Conservation (phyloP, 2,113 vertebrate genomes). For the Leptosomus discolor region DNA sequence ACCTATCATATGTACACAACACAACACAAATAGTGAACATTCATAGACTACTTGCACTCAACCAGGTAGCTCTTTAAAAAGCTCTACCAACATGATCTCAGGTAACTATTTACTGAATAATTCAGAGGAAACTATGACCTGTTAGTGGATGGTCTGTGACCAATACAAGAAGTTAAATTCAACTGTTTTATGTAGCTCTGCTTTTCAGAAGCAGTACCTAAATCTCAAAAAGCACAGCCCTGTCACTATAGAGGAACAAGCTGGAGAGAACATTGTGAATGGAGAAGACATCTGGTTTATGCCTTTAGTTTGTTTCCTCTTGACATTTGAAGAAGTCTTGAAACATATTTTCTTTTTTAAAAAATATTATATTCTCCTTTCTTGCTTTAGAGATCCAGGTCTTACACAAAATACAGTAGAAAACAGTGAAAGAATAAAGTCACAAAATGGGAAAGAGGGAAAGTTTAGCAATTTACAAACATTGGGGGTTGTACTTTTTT, state of each 20-base stretch:
- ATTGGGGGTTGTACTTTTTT: background rate
- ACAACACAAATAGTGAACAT: background rate
- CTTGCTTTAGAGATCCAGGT: background rate
- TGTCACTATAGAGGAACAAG: background rate
- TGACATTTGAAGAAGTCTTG: background rate
- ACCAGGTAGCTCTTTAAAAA: background rate
- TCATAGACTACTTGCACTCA: background rate
- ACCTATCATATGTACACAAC: background rate
- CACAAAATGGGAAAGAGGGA: background rate
- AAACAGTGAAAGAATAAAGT: background rate
- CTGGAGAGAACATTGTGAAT: accelerated
- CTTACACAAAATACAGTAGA: background rate
- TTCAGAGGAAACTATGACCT: background rate
- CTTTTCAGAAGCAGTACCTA: background rate
- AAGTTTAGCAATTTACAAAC: background rate
- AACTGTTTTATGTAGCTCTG: background rate
- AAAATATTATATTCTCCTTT: background rate
- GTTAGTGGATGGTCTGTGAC: background rate
- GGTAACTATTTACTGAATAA: background rate
- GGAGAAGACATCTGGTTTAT: background rate
- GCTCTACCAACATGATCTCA: background rate
- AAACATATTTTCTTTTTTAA: background rate
- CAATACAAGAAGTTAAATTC: background rate
- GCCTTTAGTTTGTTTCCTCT: background rate
- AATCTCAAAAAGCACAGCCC: background rate